A percentile compares a stretch with the other conserved stretches of the same genome.
Conservation (phyloP, 2,888 invertebrate species). For the Cerceris ruficornis region DNA sequence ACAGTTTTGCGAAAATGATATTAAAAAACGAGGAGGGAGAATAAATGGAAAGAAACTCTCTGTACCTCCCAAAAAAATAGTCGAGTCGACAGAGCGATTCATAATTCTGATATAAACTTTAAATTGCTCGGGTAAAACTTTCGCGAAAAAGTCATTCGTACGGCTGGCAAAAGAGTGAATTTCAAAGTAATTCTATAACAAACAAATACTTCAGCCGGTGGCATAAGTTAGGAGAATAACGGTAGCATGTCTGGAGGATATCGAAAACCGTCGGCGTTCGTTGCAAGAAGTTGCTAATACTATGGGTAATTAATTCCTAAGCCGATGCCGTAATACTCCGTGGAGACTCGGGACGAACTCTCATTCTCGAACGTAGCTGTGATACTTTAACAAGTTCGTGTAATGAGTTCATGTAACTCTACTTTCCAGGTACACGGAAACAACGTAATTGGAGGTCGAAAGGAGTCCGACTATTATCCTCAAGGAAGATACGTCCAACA, state of each 20-base stretch:
- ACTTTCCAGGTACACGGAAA: background rate
- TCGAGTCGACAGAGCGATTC: too few relatives aligned
- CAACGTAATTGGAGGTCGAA: background rate
- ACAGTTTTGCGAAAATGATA: too few relatives aligned
- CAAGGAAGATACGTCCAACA: background rate
- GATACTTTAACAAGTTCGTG: background rate
- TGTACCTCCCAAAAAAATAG: too few relatives aligned
- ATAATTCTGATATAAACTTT: too few relatives aligned
- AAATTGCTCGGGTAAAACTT: too few relatives aligned
- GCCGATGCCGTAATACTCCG: background rate
- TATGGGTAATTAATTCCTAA: background rate
- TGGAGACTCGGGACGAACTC: background rate
- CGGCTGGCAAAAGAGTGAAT: too few relatives aligned
- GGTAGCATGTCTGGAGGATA: background rate
- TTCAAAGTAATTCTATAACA: too few relatives aligned
- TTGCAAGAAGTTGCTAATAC: background rate
- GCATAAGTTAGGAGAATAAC: background rate
- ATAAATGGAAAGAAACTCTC: too few relatives aligned
- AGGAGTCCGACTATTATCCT: background rate
- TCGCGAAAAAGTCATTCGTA: too few relatives aligned
- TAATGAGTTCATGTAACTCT: conserved; percentile 5
- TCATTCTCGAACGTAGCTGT: background rate
- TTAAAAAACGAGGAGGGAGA: too few relatives aligned
- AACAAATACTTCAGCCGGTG: background rate
- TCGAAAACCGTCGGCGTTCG: background rate